Percentiles rank a stretch among this genome's conserved stretches.
Conservation (phyloP, 1,140 invertebrate species). For the Prorops nasuta region DNA sequence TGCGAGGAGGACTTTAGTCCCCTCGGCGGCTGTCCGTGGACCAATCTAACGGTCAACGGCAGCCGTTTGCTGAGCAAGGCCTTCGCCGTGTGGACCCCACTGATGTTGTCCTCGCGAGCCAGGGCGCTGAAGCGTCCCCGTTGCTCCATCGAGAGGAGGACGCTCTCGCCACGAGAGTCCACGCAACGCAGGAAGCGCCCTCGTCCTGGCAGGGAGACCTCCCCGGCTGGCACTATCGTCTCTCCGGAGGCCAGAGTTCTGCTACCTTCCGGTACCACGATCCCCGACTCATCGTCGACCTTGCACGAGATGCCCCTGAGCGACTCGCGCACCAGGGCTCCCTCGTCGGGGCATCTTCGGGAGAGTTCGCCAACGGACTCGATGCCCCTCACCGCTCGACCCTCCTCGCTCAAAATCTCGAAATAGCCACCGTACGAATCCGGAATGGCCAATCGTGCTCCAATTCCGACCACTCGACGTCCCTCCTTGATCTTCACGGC, state of each 20-base stretch:
- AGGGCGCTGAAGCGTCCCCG: constrained; percentile 87
- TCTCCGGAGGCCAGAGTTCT: constrained; percentile 68
- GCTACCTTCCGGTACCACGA: constrained; percentile 69
- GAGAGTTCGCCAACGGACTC: constrained; percentile 83
- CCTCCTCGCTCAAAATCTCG: constrained; percentile 91
- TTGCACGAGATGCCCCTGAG: constrained; percentile 77
- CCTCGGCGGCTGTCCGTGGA: constrained; percentile 80
- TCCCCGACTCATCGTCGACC: constrained; percentile 63
- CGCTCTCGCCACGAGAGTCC: constrained; percentile 78
- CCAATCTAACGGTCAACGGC: constrained; percentile 85
- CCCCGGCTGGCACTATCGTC: constrained; percentile 73
- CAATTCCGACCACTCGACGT: constrained; percentile 70
- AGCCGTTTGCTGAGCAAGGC: constrained; percentile 84
- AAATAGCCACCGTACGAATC: constrained; percentile 90
- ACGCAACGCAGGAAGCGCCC: constrained; percentile 82
- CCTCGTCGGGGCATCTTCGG: constrained; percentile 71
- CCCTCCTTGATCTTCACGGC: constrained; percentile 90
- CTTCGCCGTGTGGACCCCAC: constrained; percentile 84
- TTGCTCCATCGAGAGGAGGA: constrained; percentile 81
- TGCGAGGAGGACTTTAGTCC: constrained; percentile 76
- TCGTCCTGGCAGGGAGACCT: constrained; percentile 64
- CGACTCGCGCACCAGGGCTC: constrained; percentile 81
- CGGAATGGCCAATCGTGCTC: constrained; percentile 83
- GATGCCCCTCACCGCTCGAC: constrained; percentile 82
- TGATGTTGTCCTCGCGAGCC: constrained; percentile 88